These are phyloP conservation scores for Athetis lepigone DNA, from an alignment of 2,888 invertebrate species.

Conservation along the genomic window DNA sequence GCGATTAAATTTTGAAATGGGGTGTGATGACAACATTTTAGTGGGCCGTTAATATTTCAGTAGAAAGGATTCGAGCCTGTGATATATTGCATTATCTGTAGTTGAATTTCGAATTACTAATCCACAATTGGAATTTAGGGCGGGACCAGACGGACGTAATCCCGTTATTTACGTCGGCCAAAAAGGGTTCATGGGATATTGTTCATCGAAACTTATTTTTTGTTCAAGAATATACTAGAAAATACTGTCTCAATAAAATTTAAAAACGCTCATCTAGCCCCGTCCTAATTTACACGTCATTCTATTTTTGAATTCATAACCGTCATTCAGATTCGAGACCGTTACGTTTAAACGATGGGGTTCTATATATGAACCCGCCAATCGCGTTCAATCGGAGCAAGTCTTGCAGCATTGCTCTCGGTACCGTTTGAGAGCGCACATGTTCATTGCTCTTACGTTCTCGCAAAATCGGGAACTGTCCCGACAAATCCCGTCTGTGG, in stretches of 20 bases:
- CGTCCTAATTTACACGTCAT: neutral
- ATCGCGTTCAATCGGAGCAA: slow-evolving; percentile 87
- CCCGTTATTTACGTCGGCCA: neutral
- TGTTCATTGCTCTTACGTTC: slow-evolving; percentile 96
- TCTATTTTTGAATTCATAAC: slow-evolving; percentile 32
- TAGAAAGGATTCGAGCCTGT: slow-evolving; percentile 23
- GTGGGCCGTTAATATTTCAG: slow-evolving; percentile 36
- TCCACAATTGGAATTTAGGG: slow-evolving; percentile 5
- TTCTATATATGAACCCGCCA: slow-evolving; percentile 26
- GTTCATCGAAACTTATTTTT: neutral
- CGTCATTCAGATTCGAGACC: slow-evolving; percentile 30
- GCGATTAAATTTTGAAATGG: slow-evolving; percentile 33
- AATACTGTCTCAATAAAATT: too few relatives aligned
- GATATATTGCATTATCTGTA: slow-evolving; percentile 39
- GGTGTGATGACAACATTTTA: slow-evolving; percentile 37
- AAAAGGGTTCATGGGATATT: neutral
- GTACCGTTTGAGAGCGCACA: slow-evolving; percentile 96
- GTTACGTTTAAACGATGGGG: slow-evolving; percentile 32
- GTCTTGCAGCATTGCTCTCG: slow-evolving; percentile 97
- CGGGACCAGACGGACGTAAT: neutral
- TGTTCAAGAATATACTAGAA: neutral
- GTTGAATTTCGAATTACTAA: slow-evolving; percentile 33
- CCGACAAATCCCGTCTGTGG: slow-evolving; percentile 92
- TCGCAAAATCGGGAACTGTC: slow-evolving; percentile 96
- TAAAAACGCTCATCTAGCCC: neutral